These are phyloP conservation scores for Galago senegalensis DNA, from an alignment of 2,797 vertebrate genomes.

Conservation along the genomic window DNA sequence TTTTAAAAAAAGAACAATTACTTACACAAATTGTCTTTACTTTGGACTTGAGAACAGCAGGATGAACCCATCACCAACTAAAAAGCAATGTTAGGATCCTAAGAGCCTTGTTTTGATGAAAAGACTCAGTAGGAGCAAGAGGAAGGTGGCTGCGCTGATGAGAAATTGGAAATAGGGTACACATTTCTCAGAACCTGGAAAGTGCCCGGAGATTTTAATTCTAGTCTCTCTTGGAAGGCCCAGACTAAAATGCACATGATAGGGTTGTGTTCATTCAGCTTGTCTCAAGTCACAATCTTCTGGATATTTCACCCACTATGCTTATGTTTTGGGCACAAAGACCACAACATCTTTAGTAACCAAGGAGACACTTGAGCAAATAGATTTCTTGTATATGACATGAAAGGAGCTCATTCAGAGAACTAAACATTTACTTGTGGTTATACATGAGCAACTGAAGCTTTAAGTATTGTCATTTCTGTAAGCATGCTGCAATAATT, in stretches of 20 bases:
- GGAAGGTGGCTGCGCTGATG: background rate
- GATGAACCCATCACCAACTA: background rate
- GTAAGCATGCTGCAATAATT: background rate
- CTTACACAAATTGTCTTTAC: background rate
- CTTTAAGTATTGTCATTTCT: background rate
- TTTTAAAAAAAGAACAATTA: background rate
- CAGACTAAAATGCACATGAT: background rate
- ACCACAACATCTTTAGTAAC: background rate
- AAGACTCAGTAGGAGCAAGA: background rate
- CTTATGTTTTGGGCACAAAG: background rate
- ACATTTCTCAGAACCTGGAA: background rate
- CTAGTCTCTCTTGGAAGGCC: background rate
- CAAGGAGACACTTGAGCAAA: background rate
- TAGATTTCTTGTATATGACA: background rate
- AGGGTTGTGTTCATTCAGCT: background rate
- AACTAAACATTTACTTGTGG: background rate
- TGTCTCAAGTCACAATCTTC: background rate
- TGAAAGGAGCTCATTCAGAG: background rate
- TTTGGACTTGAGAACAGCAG: background rate
- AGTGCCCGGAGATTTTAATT: background rate
- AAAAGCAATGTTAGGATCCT: background rate
- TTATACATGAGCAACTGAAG: background rate
- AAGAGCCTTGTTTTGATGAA: background rate
- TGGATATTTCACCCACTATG: background rate
- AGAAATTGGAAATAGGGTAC: conserved; percentile 7